Percentiles rank a stretch among this genome's conserved stretches.
These are phyloP conservation scores for Crypturellus undulatus DNA, from an alignment of 2,113 vertebrate species.

Conservation along the genomic window DNA sequence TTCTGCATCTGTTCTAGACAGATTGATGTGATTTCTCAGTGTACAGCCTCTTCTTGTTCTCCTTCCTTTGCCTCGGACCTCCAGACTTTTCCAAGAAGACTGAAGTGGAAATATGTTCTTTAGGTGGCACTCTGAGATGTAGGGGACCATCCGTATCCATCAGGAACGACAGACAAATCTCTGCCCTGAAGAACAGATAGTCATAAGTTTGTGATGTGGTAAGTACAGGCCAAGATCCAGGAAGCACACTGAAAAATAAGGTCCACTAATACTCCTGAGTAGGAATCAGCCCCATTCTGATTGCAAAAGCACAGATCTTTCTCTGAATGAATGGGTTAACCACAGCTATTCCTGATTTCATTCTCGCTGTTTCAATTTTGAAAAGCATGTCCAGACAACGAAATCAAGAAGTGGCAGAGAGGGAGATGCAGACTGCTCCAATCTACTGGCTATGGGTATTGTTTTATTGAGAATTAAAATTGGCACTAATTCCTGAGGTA, in stretches of 20 bases:
- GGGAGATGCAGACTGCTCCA: slow-evolving; percentile 35
- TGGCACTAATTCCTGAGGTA: slow-evolving; percentile 5
- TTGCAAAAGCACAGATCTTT: not conserved
- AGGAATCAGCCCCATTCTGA: not conserved
- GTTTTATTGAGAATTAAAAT: slow-evolving; percentile 33
- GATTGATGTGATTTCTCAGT: not conserved
- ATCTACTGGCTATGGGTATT: not conserved
- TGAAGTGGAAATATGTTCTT: not conserved
- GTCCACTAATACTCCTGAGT: not conserved
- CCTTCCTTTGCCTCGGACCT: not conserved
- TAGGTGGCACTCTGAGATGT: not conserved
- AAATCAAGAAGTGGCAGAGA: not conserved
- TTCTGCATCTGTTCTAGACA: not conserved
- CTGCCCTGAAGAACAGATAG: not conserved
- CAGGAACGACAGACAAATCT: not conserved
- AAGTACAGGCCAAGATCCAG: not conserved
- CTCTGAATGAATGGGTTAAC: slow-evolving; percentile 16
- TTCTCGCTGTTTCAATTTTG: not conserved
- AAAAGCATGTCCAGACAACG: slow-evolving; percentile 21
- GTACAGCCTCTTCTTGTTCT: not conserved
- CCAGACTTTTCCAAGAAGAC: not conserved
- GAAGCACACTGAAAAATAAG: not conserved
- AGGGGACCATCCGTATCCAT: not conserved
- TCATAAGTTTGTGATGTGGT: not conserved
- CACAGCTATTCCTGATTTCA: slow-evolving; percentile 51